Percentiles rank a stretch among this genome's conserved stretches.
These are phyloP conservation scores for Mamestra configurata DNA, from an alignment of 1,140 invertebrate species.

Conservation along the genomic window DNA sequence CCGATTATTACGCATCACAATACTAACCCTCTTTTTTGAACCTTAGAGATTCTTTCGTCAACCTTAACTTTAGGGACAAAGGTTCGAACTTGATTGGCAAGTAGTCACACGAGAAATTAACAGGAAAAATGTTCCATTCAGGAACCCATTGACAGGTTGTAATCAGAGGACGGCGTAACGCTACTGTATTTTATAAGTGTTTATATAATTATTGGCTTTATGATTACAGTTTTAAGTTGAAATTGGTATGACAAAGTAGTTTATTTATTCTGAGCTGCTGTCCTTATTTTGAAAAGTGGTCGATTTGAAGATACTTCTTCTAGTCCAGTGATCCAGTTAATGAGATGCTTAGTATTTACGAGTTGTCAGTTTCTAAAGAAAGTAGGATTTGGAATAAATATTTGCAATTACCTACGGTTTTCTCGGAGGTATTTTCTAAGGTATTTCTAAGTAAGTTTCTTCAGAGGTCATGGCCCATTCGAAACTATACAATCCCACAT, in stretches of 20 bases:
- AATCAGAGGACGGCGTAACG: conserved; percentile 45
- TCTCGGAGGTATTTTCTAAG: background rate
- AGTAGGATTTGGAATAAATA: background rate
- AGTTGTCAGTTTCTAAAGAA: conserved; percentile 4
- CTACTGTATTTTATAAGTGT: conserved; percentile 46
- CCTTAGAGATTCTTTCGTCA: background rate
- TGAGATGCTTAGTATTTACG: background rate
- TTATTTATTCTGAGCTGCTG: background rate
- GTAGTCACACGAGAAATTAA: background rate
- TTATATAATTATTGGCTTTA: conserved; percentile 29
- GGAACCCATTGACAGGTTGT: conserved; percentile 41
- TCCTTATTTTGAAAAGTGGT: conserved; percentile 40
- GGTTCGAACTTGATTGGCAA: background rate
- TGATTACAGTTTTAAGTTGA: background rate
- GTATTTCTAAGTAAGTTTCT: no score
- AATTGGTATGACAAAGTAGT: background rate
- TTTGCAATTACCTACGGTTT: background rate
- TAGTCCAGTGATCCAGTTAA: conserved; percentile 28
- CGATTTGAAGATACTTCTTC: conserved; percentile 29
- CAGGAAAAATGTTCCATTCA: conserved; percentile 40
- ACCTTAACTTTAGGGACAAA: background rate
- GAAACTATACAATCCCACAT: no score
- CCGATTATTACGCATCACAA: conserved; percentile 42
- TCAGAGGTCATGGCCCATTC: no score
- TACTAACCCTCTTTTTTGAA: conserved; percentile 15